These are phyloP conservation scores for Radopholus similis DNA, from an alignment of 1,140 invertebrate genomes.

Conservation along the genomic window DNA sequence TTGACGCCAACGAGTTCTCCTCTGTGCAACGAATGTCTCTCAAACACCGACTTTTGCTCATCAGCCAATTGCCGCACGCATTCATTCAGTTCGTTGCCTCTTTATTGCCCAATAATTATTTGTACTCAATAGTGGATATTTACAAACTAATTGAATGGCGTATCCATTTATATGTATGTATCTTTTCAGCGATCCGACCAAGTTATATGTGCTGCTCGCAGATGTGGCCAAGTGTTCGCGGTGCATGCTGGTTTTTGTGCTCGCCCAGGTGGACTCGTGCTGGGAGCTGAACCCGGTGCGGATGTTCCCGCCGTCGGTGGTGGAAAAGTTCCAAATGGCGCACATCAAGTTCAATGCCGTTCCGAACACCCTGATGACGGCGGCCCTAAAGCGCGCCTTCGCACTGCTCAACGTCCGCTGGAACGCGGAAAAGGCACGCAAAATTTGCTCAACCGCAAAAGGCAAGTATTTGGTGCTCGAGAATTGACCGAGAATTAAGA, in stretches of 20 bases:
- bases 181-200: slow-evolving; percentile 12
- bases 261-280: slow-evolving; percentile 28
- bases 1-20: slow-evolving; percentile 13
- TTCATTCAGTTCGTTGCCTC: slow-evolving; percentile 28
- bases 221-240: not conserved
- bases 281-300: slow-evolving; percentile 33
- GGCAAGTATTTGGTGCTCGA: no score
- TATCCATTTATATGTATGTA: slow-evolving; percentile 14
- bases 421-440: not conserved
- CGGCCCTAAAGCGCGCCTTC: not conserved
- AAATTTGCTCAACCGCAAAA: no score
- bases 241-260: slow-evolving; percentile 33
- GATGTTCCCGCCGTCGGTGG: slow-evolving; percentile 11
- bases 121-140: slow-evolving; percentile 2
- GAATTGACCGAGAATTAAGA: no score
- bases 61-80: slow-evolving; percentile 22
- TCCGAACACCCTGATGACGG: not conserved
- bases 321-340: slow-evolving; percentile 3
- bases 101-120: slow-evolving; percentile 3
- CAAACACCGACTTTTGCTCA: slow-evolving; percentile 31
- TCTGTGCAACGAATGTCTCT: slow-evolving; percentile 32
- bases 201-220: slow-evolving; percentile 2
- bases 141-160: slow-evolving; percentile 19
- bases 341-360: slow-evolving; percentile 20
- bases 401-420: not conserved